Evolutionary conservation across 2,797 vertebrate species (phyloP), one percentile per base, ranked within the genome.

Genomic region (Tokudaia tokunoshimensis): DNA sequence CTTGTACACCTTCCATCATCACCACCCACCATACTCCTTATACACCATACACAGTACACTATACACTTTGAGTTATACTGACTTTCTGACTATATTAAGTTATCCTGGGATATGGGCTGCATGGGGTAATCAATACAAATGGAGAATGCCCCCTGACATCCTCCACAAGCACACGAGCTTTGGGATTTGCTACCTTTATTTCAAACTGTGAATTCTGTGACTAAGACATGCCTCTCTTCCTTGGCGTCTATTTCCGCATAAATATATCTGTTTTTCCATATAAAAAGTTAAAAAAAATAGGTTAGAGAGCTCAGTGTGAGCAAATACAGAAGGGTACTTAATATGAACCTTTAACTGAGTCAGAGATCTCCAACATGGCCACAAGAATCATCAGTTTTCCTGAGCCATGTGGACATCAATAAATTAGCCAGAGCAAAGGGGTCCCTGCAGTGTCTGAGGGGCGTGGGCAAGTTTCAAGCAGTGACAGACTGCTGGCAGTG

Each of bases 331-430:
- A 63, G 29, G 26, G 20, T 63, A 13, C 55, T 88, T 78, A 61
- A 29, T 72, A 57, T 70, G 57, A 78, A 82, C 47, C 24, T 37
- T 88, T 55, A 85, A 55, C 50, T 80, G 17, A 93, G 76, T 89
- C 65, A 67, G 44, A 50, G 4, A 47, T 93, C 59, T 14, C 24
- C 11, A 47, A 0, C 11, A 20, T 22, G 55, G 85, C 31, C 70
- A 86, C 50, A 65, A 59, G 31, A 92, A 44, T 78, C 91, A 44
- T 80, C 80, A 80, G 55, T 57, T 44, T 82, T 93, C 76, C 83
- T 93, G 59, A 92, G 67, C 80, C 78, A 67, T 55, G 65, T 44
- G 86, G 55, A 79, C 5, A 34, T 55, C n/a, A 44, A 20, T 37
- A 44, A 76, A 75, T 9, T 12, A 17, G 52, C 24, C 78, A 50